Evolutionary conservation across 2,113 vertebrate species (phyloP).

Genomic region (Actinemys pallida): DNA sequence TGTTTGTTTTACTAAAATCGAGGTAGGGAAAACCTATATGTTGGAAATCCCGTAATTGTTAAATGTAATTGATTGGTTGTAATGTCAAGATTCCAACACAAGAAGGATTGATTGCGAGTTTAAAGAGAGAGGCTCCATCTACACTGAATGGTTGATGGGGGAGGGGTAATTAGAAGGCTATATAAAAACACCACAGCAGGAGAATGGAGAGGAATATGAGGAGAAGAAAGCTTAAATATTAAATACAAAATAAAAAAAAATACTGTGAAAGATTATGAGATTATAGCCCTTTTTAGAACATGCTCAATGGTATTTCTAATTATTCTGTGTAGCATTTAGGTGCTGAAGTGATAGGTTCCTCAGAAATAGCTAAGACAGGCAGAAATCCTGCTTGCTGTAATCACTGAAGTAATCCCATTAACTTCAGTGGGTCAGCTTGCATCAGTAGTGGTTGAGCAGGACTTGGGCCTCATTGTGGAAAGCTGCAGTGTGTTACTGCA

Average conservation of each 20-base stretch:
- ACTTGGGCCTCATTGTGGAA: not conserved
- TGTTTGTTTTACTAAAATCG: not conserved
- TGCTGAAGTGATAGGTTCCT: not conserved
- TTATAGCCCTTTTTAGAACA: not conserved
- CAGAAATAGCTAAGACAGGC: not conserved
- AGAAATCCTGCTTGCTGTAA: not conserved
- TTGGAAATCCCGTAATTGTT: slow-evolving; percentile 29
- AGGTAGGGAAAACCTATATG: slow-evolving; percentile 15
- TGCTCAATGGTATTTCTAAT: not conserved
- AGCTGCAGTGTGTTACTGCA: not conserved
- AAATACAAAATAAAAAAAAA: not conserved
- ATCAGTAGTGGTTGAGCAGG: not conserved
- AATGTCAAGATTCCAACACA: slow-evolving; percentile 60
- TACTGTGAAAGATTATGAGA: not conserved
- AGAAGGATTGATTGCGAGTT: slow-evolving; percentile 65
- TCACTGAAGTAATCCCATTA: not conserved
- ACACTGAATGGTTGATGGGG: not conserved
- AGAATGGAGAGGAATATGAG: not conserved
- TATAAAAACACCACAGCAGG: not conserved
- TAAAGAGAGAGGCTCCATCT: slow-evolving; percentile 62
- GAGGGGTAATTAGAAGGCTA: slow-evolving; percentile 41
- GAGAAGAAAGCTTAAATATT: not conserved
- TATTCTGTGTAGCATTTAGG: not conserved
- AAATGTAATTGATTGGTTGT: slow-evolving; percentile 66
- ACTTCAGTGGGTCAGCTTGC: not conserved